A percentile compares a stretch with the other conserved stretches of the same genome.
Evolutionary conservation across 1,140 invertebrate genomes (phyloP).

Genomic region (Hylaeus anthracinus): DNA sequence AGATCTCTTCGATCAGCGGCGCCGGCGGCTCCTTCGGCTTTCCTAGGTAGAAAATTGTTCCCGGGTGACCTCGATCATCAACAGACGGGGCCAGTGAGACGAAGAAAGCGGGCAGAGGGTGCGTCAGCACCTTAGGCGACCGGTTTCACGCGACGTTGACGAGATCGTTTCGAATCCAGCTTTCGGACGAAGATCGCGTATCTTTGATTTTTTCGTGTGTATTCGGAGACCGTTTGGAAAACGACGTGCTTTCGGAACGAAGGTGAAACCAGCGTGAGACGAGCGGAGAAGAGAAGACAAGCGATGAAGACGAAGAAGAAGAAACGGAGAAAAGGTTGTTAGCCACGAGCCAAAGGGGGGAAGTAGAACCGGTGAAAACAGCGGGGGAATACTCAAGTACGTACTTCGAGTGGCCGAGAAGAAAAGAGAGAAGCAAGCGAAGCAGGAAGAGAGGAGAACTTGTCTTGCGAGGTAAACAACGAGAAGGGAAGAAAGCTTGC

Average conservation of each 20-base stretch:
- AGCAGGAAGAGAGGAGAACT: conserved; percentile 61
- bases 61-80: conserved; percentile 57
- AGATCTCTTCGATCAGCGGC: conserved; percentile 53
- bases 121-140: background rate
- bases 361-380: conserved; percentile 13
- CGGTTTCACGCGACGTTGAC: conserved; percentile 5
- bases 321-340: conserved; percentile 8
- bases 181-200: background rate
- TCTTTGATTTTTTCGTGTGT: background rate
- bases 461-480: conserved; percentile 63
- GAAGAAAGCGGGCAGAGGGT: conserved; percentile 33
- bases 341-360: conserved; percentile 9
- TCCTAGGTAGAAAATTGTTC: conserved; percentile 69
- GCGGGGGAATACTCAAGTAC: conserved; percentile 42
- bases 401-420: conserved; percentile 59
- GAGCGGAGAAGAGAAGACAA: background rate
- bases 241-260: conserved; percentile 18
- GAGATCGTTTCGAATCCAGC: background rate
- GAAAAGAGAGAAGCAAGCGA: conserved; percentile 66
- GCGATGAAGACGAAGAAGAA: conserved; percentile 11
- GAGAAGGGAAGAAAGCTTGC: conserved; percentile 70
- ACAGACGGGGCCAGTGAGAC: background rate
- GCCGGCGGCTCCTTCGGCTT: conserved; percentile 69
- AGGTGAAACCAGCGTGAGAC: conserved; percentile 41
- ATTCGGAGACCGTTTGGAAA: background rate